Evolutionary conservation across 1,140 invertebrate species (phyloP).

Genomic region (Holcopasites calliopsidis): DNA sequence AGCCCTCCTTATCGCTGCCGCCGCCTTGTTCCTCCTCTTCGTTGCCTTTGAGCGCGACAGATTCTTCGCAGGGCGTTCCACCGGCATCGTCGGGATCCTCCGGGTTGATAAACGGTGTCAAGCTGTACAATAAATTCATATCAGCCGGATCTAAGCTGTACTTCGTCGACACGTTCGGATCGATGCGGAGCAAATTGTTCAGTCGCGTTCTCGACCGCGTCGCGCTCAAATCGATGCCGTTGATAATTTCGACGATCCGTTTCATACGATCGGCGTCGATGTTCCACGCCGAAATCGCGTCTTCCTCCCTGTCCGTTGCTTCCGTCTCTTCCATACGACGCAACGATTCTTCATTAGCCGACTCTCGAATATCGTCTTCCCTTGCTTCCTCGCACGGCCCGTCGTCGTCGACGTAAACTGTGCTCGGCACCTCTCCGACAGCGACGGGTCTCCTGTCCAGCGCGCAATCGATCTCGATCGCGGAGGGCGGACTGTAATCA

Average conservation of each 20-base stretch:
- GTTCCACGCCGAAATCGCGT: not conserved
- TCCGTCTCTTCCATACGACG: not conserved
- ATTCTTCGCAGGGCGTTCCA: not conserved
- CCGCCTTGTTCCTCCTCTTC: not conserved
- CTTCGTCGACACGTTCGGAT: conserved; percentile 59
- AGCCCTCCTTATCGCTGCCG: too few species aligned
- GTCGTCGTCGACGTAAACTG: too few species aligned
- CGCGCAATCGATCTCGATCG: too few species aligned
- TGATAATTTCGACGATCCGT: conserved; percentile 62
- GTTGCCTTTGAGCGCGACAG: not conserved
- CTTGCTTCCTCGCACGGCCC: too few species aligned
- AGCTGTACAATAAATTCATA: conserved; percentile 73
- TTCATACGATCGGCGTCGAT: not conserved
- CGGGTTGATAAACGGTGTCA: conserved; percentile 60
- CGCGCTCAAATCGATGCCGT: conserved; percentile 66
- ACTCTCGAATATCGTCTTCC: too few species aligned
- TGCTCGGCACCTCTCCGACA: too few species aligned
- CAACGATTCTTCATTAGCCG: too few species aligned
- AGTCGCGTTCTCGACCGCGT: conserved; percentile 57
- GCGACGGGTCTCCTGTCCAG: too few species aligned
- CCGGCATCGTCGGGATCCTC: not conserved
- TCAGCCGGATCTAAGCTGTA: conserved; percentile 70
- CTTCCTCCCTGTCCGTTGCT: not conserved
- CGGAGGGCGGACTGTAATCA: conserved; percentile 11
- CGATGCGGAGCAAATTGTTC: conserved; percentile 52